Base-by-base conservation (phyloP, 2,113 vertebrate species). In the Mormyrus iriodes region DNA sequence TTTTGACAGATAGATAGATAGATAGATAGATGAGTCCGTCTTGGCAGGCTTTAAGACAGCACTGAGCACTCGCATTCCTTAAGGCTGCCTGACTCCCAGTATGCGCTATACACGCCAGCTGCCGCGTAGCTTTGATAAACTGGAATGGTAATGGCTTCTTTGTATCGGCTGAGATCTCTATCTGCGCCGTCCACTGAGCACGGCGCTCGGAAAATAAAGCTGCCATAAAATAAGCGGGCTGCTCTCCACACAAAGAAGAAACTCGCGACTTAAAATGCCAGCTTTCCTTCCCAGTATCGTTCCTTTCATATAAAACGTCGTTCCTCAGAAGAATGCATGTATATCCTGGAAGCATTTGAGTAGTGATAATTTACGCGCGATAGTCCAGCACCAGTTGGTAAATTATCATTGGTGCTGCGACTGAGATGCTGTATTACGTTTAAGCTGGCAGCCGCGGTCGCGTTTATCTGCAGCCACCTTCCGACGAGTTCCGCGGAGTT, bases 141-240 rank as follows among this genome's bases (percentile, higher is more conserved):
- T 65, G 89, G 86, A 88, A 88, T 88, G 52, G 51, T 84, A 90
- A 90, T 90, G 69, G 39, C 35, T 86, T 88, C 52, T 84, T 88
- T 90, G 51, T 89, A 89, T 55, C 51, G 27, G n/a, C 73, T 82
- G 76, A 89, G 88, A 89, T 82, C 73, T 83, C 88, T 88, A 79
- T 89, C 88, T 83, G 49, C 76, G 19, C 49, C 52, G 76, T 89
- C 88, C 49, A 44, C 51, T 55, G n/a, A 55, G 51, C 88, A 31
- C 49, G n/a, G 17, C 12, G 15, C 44, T 27, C 44, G 15, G 46
- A 35, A 88, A 73, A 88, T 24, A 24, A 73, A 19, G 17, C 69
- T 27, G 31, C 15, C 35, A 44, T 79, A 39, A 65, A n/a, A 52
- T 35, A 86, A 52, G 53, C 13, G 44, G 49, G 49, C 21, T 55